These are phyloP conservation scores for Mesocricetus auratus DNA, from an alignment of 2,113 vertebrate genomes.

Conservation along the genomic window DNA sequence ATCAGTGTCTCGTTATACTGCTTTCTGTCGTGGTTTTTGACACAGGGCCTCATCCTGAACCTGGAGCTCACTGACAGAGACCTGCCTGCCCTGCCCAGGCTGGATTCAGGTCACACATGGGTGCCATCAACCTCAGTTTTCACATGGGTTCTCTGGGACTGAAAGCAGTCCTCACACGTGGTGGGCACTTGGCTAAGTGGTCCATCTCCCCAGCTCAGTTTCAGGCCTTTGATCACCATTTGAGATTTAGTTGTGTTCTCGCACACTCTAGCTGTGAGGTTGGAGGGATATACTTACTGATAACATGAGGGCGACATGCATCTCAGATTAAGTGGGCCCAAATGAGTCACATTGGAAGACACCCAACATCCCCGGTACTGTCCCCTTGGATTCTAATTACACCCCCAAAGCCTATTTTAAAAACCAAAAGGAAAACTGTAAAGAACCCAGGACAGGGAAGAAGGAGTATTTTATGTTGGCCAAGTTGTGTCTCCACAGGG, in stretches of 20 bases:
- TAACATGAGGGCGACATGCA: neutral
- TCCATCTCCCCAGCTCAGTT: neutral
- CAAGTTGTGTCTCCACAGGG: too few species aligned
- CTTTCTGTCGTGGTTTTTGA: neutral
- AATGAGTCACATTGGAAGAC: fast-evolving
- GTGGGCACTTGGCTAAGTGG: too few species aligned
- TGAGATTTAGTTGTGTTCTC: neutral
- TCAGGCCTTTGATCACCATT: neutral
- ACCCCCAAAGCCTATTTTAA: neutral
- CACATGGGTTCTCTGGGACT: neutral
- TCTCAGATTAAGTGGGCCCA: neutral
- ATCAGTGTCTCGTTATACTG: neutral
- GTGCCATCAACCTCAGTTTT: neutral
- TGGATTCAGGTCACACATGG: neutral
- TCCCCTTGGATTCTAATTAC: neutral
- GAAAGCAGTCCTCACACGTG: neutral
- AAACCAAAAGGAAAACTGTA: neutral
- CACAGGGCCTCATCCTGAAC: too few species aligned
- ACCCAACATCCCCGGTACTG: neutral
- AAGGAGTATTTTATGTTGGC: too few species aligned
- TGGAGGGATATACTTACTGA: neutral
- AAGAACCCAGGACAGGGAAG: neutral
- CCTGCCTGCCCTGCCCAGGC: neutral
- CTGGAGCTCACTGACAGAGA: too few species aligned
- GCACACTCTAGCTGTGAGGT: fast-evolving